These are phyloP conservation scores for Scophthalmus maximus DNA, from an alignment of 2,113 vertebrate species.

Conservation along the genomic window DNA sequence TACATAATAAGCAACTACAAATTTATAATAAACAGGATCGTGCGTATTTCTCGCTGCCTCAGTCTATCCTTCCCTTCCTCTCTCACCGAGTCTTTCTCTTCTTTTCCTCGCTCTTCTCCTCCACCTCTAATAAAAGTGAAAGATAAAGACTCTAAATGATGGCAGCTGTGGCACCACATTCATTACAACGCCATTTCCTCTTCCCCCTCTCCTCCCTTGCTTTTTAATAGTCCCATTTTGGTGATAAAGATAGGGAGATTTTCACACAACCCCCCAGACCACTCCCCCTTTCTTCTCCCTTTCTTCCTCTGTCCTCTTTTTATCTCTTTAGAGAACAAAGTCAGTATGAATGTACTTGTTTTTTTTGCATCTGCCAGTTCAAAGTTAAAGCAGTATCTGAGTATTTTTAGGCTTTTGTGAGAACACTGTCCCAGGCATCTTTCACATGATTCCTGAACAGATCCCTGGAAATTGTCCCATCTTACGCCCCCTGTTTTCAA, in stretches of 20 bases:
- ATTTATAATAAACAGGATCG: not conserved
- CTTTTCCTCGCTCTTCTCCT: constrained; percentile 24
- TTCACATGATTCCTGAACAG: constrained; percentile 23
- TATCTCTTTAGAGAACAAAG: not conserved
- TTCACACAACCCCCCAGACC: constrained; percentile 41
- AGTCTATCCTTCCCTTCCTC: not conserved
- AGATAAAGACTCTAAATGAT: constrained; percentile 70
- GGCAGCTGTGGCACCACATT: constrained; percentile 65
- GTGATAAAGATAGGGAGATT: constrained; percentile 58
- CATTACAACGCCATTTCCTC: constrained; percentile 53
- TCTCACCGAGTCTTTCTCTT: too few species aligned
- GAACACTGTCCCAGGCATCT: constrained; percentile 15
- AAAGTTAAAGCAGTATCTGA: not conserved
- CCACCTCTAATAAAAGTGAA: constrained; percentile 66
- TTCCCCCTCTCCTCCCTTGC: constrained; percentile 30
- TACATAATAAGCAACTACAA: not conserved
- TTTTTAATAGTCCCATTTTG: constrained; percentile 61
- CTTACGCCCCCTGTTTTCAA: constrained; percentile 2
- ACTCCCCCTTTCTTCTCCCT: constrained; percentile 3
- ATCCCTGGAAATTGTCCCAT: constrained; percentile 23
- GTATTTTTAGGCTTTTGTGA: constrained; percentile 30
- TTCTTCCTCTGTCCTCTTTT: not conserved
- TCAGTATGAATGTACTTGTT: not conserved
- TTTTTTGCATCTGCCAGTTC: constrained; percentile 4
- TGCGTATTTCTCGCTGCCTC: not conserved